phyloP scores from a whole-genome alignment of 2,888 invertebrate species.

The Keiferia lycopersicella region DNA sequence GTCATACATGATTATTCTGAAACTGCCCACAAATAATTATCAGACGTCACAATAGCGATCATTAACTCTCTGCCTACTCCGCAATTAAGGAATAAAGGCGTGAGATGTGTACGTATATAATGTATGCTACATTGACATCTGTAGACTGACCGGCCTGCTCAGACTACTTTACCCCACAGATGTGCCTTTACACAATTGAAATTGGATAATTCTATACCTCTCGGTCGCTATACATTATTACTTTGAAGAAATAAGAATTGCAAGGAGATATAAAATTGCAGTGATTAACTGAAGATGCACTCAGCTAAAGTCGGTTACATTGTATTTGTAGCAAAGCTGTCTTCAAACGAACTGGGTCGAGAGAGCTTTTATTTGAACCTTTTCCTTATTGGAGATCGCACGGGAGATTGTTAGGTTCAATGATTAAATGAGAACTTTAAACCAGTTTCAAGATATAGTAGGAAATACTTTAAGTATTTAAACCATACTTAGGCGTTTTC shows the following conservation, averaged over 20 bases:
- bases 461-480: neutral
- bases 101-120: too few species aligned
- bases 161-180: neutral
- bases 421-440: neutral
- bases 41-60: too few species aligned
- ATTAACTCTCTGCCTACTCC: too few species aligned
- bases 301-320: neutral
- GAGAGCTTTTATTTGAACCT: constrained; percentile 9
- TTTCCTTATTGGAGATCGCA: constrained; percentile 15
- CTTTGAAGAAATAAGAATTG: constrained; percentile 9
- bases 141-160: too few species aligned
- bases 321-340: constrained; percentile 11
- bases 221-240: constrained; percentile 28
- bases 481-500: too few species aligned
- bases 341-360: neutral
- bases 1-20: too few species aligned
- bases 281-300: constrained; percentile 20
- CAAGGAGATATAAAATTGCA: constrained; percentile 27
- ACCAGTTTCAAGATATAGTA: neutral
- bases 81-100: too few species aligned
- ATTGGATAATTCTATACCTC: constrained; percentile 26
- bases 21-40: too few species aligned
- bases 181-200: constrained; percentile 26
- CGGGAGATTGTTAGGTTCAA: neutral
- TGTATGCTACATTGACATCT: too few species aligned